phyloP scores from a whole-genome alignment of 2,113 vertebrate species.

The Leucoraja erinaceus region DNA sequence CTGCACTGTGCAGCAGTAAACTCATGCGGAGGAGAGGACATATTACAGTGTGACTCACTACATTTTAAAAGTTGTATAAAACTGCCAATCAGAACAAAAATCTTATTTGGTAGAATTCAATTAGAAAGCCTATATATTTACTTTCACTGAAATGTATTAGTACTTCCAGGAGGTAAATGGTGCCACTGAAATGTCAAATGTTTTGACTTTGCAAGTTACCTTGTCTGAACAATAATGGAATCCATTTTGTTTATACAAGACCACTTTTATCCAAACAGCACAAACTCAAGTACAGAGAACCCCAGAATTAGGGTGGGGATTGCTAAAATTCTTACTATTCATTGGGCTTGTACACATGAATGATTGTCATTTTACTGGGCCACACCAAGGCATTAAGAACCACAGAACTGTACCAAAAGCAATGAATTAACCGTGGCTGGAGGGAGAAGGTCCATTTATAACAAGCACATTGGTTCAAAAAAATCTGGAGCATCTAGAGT shows the following conservation, averaged over 20 bases:
- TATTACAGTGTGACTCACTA: neutral
- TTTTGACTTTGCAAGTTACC: neutral
- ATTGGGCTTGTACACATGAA: neutral
- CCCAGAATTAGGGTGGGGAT: too few species aligned
- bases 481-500: neutral
- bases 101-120: conserved; percentile 14
- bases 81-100: conserved; percentile 8
- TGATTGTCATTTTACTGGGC: neutral
- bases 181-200: neutral
- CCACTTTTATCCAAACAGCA: neutral
- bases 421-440: neutral
- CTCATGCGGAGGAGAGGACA: neutral
- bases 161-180: neutral
- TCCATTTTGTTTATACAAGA: too few species aligned
- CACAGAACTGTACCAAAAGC: neutral
- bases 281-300: neutral
- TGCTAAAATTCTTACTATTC: neutral
- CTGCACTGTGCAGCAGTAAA: neutral
- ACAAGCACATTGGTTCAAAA: neutral
- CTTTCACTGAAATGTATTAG: neutral
- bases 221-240: neutral
- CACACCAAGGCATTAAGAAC: neutral
- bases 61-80: neutral
- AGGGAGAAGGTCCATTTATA: neutral
- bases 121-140: neutral